phyloP scores from a whole-genome alignment of 2,888 invertebrate species.

The Idaea biselata region DNA sequence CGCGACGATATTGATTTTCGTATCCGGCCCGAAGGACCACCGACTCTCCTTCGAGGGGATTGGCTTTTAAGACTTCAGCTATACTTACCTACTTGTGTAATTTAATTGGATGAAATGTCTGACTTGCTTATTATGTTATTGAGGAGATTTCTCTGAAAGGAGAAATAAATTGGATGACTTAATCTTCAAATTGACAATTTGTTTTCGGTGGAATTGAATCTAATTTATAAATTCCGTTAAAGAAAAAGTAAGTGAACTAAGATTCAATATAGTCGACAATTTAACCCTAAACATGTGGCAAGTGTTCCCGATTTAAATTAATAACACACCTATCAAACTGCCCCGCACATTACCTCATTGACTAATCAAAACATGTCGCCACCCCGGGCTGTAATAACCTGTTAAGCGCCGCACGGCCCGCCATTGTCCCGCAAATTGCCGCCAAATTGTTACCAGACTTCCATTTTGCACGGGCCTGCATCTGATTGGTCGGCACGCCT shows the following conservation, averaged over 20 bases:
- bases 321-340: conserved; percentile 36
- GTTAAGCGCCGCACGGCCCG: conserved; percentile 56
- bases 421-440: conserved; percentile 75
- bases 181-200: neutral
- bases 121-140: neutral
- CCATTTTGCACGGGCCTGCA: conserved; percentile 68
- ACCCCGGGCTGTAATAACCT: conserved; percentile 75
- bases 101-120: conserved; percentile 15
- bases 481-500: conserved; percentile 74
- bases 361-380: conserved; percentile 73
- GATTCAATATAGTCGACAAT: neutral
- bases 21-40: conserved; percentile 6
- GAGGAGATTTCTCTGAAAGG: neutral
- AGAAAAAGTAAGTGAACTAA: conserved; percentile 3
- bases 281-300: neutral
- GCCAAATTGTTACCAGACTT: conserved; percentile 74
- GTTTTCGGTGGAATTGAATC: neutral
- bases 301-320: neutral
- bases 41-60: conserved; percentile 20
- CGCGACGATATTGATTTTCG: conserved; percentile 47
- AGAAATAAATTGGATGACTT: neutral
- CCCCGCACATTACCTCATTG: conserved; percentile 65
- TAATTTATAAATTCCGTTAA: neutral
- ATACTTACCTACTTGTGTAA: conserved; percentile 12
- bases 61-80: conserved; percentile 20